phyloP scores from a whole-genome alignment of 2,113 vertebrate genomes.

The Barbus barbus region DNA sequence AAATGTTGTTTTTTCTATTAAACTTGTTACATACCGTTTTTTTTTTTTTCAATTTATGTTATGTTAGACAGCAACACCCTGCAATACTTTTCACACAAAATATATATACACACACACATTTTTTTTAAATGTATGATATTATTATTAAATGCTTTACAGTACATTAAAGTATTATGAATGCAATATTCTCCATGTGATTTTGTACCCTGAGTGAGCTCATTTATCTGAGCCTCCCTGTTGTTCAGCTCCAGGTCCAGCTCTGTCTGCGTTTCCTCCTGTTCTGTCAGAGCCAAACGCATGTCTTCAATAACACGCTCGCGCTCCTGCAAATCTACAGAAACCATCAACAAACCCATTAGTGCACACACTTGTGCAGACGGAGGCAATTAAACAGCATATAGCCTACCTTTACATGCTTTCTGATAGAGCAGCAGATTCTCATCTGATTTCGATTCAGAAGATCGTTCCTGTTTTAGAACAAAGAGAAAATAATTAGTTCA shows the following conservation, averaged over 20 bases:
- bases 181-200: background rate
- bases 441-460: slow-evolving; percentile 73
- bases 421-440: slow-evolving; percentile 75
- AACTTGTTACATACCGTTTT: background rate
- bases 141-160: background rate
- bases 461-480: slow-evolving; percentile 73
- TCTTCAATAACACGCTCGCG: slow-evolving; percentile 83
- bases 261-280: slow-evolving; percentile 90
- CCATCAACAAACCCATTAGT: background rate
- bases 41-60: background rate
- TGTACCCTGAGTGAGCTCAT: slow-evolving; percentile 78
- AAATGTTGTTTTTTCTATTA: background rate
- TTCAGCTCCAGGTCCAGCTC: slow-evolving; percentile 86
- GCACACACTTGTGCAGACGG: slow-evolving; percentile 10
- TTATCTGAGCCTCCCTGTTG: slow-evolving; percentile 71
- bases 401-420: slow-evolving; percentile 78
- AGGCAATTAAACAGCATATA: background rate
- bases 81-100: background rate
- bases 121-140: background rate
- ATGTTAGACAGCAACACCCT: background rate
- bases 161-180: background rate
- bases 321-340: slow-evolving; percentile 73
- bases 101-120: too few relatives aligned
- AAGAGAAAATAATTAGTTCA: background rate
- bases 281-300: slow-evolving; percentile 84